These are phyloP conservation scores for Choloepus hoffmanni DNA, from an alignment of 2,113 vertebrate genomes.

Conservation along the genomic window DNA sequence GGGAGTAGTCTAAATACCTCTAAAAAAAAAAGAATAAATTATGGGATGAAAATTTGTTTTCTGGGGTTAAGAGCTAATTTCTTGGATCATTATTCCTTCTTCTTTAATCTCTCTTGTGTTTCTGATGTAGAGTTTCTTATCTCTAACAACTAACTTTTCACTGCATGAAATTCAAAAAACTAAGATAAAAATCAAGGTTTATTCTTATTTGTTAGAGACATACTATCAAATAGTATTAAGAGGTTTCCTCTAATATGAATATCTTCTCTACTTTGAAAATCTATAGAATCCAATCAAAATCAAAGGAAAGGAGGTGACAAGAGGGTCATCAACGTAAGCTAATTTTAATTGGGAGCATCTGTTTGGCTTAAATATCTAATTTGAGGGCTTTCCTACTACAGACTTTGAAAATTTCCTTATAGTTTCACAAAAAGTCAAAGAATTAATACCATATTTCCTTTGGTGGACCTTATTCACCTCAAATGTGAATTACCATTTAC, in stretches of 20 bases:
- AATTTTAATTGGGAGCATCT: neutral
- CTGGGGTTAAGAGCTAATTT: neutral
- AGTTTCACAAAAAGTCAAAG: neutral
- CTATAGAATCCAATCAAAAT: neutral
- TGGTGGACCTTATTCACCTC: neutral
- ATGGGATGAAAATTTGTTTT: neutral
- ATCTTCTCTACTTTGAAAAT: neutral
- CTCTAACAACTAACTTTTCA: neutral
- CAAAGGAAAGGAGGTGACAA: neutral
- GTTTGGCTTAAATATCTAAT: neutral
- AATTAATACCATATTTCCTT: neutral
- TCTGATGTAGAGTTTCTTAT: neutral
- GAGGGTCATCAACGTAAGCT: neutral
- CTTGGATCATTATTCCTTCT: neutral
- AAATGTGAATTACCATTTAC: constrained; percentile 21
- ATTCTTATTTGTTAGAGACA: neutral
- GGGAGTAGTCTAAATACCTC: neutral
- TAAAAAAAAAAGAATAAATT: neutral
- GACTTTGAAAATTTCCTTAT: neutral
- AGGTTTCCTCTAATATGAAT: neutral
- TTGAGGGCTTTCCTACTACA: neutral
- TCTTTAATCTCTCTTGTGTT: neutral
- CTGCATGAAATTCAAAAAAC: neutral
- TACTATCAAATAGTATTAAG: neutral
- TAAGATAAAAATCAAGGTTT: neutral